phyloP scores from a whole-genome alignment of 92 coral and sea anemone species.

The Isaurus tuberculatus region DNA sequence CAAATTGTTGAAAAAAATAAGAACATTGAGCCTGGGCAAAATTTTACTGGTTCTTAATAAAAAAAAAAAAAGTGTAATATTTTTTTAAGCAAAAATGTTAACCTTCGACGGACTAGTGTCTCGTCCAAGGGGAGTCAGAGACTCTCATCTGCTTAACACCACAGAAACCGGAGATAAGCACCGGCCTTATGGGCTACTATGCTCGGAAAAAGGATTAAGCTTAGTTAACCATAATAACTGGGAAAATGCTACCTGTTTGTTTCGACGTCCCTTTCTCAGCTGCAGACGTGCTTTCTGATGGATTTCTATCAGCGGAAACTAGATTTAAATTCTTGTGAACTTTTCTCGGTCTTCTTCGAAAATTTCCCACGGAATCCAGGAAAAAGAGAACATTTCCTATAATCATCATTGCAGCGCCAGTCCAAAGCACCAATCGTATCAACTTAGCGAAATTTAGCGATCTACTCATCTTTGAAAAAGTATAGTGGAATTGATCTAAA shows the following conservation, averaged over 20 bases:
- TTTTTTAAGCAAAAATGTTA: background rate
- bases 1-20: too few relatives aligned
- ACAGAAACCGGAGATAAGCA: too few relatives aligned
- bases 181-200: too few relatives aligned
- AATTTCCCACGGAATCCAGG: background rate
- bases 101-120: too few relatives aligned
- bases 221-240: background rate
- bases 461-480: background rate
- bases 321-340: background rate
- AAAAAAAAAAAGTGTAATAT: background rate
- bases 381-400: conserved; percentile 3
- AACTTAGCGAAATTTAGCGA: background rate
- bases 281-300: background rate
- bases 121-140: too few relatives aligned
- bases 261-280: background rate
- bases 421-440: background rate
- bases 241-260: background rate
- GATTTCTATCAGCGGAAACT: background rate
- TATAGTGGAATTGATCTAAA: background rate
- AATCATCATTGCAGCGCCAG: conserved; percentile 14
- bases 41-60: too few relatives aligned
- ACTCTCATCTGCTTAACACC: too few relatives aligned
- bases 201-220: too few relatives aligned
- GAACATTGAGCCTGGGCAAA: too few relatives aligned
- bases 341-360: background rate